Evolutionary conservation across 2,113 vertebrate species (phyloP), one percentile per base, ranked within the genome.

Genomic region (Seriola rivoliana): DNA sequence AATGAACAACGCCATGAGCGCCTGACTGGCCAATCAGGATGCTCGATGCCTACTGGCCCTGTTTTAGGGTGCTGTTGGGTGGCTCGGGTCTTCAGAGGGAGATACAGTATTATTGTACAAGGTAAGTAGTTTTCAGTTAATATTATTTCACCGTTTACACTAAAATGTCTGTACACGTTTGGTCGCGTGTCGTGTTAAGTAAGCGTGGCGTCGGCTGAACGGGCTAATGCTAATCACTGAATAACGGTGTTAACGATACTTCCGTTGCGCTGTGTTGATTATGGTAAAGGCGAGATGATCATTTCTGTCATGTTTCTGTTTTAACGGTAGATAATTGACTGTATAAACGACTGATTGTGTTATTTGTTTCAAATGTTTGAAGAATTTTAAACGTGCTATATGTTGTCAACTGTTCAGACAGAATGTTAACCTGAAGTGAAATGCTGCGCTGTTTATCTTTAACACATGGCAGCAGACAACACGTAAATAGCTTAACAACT

Each of bases 11-110:
- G 25, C 19, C 6, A 1, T 13, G n/a, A n/a, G 9, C 16, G 64
- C 55, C 25, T 12, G 4, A 4, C 32, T 10, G 84, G 0, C 94
- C 94, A 95, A 95, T 94, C 78, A 86, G 64, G 60, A 29, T 65
- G 42, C 25, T 6, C 4, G 78, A 52, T 48, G 66, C 77, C 40
- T 54, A 3, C 58, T 62, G 76, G 10, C 42, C 3, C 36, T 60
- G 78, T 67, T 71, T 85, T 85, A 14, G 78, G 78, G 77, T 68
- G 67, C 84, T n/a, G 60, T 21, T 79, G 67, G 73, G 52, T 19
- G 62, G 59, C 65, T 73, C 63, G 5, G 57, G 40, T 68, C 54
- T 50, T 48, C 60, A 50, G 8, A 66, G 69, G 62, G 57, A 42
- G 82, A 50, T 7, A 48, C 64, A n/a, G 25, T 63, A 58, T 71